Evolutionary conservation across 2,113 vertebrate species (phyloP).

Genomic region (Ornithorhynchus anatinus): DNA sequence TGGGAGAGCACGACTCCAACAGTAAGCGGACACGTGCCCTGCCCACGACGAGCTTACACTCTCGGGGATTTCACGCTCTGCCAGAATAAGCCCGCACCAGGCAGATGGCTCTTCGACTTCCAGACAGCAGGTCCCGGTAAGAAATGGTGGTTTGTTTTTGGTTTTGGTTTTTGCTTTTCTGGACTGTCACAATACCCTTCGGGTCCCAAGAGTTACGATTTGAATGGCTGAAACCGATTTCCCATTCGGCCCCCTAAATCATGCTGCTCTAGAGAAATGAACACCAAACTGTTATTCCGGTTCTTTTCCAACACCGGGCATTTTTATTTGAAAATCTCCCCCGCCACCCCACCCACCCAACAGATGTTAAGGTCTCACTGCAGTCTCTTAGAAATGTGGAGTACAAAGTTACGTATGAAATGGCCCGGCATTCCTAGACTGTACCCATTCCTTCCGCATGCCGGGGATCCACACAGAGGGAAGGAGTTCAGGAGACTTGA

Average conservation of each 20-base stretch:
- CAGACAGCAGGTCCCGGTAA: background rate
- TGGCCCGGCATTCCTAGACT: background rate
- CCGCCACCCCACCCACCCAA: too few species aligned
- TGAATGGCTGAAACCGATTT: background rate
- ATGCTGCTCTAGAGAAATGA: background rate
- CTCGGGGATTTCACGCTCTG: too few species aligned
- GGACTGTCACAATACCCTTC: background rate
- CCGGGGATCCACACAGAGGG: slow-evolving; percentile 13
- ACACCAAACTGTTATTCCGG: background rate
- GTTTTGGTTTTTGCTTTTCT: too few species aligned
- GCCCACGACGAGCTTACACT: too few species aligned
- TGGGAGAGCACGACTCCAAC: too few species aligned
- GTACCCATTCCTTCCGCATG: too few species aligned
- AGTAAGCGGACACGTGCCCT: too few species aligned
- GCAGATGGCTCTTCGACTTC: slow-evolving; percentile 6
- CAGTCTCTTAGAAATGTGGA: slow-evolving; percentile 26
- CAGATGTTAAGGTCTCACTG: background rate
- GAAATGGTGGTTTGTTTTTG: slow-evolving; percentile 11
- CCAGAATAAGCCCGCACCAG: background rate
- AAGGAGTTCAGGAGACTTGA: rapidly evolving
- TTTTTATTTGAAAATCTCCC: slow-evolving; percentile 62
- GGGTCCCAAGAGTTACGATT: background rate
- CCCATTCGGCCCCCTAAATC: background rate
- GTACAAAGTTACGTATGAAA: slow-evolving; percentile 29
- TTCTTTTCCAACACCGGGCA: slow-evolving; percentile 20